Conservation (phyloP, 1,140 invertebrate genomes). For the Tachypleus tridentatus region DNA sequence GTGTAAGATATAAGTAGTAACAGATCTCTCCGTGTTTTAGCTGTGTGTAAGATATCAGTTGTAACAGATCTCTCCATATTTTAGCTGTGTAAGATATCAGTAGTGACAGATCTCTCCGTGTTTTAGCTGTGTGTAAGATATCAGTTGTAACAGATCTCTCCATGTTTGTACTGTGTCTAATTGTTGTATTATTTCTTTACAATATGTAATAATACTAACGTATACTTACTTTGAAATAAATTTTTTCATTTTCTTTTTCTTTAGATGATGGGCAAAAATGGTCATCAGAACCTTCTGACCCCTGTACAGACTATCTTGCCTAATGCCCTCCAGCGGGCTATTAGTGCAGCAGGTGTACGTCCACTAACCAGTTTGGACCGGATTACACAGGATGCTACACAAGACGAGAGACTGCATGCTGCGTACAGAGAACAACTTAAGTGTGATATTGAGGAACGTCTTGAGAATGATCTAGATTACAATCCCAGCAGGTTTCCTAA, state of each 20-base stretch:
- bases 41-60: too few relatives aligned
- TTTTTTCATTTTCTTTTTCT: constrained; percentile 21
- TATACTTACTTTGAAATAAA: too few relatives aligned
- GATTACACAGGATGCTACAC: constrained; percentile 34
- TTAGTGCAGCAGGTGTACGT: constrained; percentile 37
- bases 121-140: too few relatives aligned
- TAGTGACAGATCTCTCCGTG: too few relatives aligned
- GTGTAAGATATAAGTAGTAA: too few relatives aligned
- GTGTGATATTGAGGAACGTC: constrained; percentile 31
- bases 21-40: too few relatives aligned
- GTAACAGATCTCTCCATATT: too few relatives aligned
- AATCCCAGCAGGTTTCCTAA: constrained; percentile 40
- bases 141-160: too few relatives aligned
- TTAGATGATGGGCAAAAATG: constrained; percentile 33
- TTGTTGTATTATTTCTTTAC: too few relatives aligned
- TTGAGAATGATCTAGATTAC: constrained; percentile 39
- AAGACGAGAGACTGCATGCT: constrained; percentile 34
- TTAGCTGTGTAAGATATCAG: too few relatives aligned
- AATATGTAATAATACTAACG: too few relatives aligned
- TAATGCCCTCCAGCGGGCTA: constrained; percentile 39
- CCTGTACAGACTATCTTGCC: constrained; percentile 26
- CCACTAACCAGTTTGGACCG: constrained; percentile 37
- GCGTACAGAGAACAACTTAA: constrained; percentile 38
- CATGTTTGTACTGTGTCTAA: too few relatives aligned
- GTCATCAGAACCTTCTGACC: constrained; percentile 18